Percentiles rank a stretch among this genome's conserved stretches.
Conservation (phyloP, 2,888 invertebrate genomes). For the Acleris emargana region DNA sequence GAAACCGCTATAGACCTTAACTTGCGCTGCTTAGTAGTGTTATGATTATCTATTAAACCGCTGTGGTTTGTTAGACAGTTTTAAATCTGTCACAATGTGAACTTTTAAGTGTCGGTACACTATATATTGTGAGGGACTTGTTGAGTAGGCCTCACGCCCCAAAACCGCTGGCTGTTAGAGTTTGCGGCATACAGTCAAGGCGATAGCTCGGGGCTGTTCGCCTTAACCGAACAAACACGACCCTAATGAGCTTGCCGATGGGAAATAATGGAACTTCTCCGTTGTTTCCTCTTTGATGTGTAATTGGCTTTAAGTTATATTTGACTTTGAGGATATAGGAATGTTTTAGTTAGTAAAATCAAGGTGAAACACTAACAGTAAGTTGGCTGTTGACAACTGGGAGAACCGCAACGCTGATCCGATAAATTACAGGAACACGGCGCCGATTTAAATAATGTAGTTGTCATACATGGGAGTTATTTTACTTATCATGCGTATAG, state of each 20-base stretch:
- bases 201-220: slow-evolving; percentile 26
- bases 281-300: slow-evolving; percentile 37
- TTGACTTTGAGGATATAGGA: slow-evolving; percentile 23
- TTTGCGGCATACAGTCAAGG: slow-evolving; percentile 2
- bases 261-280: slow-evolving; percentile 36
- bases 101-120: too few species aligned
- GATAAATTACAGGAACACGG: too few species aligned
- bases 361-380: neutral
- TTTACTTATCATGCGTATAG: too few species aligned
- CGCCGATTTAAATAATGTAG: too few species aligned
- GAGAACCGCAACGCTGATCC: too few species aligned
- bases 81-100: too few species aligned
- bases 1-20: neutral
- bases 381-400: neutral
- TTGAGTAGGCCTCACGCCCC: too few species aligned
- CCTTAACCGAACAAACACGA: slow-evolving; percentile 41
- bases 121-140: too few species aligned
- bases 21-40: neutral
- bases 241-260: slow-evolving; percentile 41
- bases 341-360: slow-evolving; percentile 4
- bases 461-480: too few species aligned
- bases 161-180: slow-evolving; percentile 1
- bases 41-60: too few species aligned
- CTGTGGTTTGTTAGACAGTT: too few species aligned
- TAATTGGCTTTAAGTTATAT: slow-evolving; percentile 33